phyloP scores from a whole-genome alignment of 2,888 invertebrate genomes.

The Caenorhabditis uteleia region DNA sequence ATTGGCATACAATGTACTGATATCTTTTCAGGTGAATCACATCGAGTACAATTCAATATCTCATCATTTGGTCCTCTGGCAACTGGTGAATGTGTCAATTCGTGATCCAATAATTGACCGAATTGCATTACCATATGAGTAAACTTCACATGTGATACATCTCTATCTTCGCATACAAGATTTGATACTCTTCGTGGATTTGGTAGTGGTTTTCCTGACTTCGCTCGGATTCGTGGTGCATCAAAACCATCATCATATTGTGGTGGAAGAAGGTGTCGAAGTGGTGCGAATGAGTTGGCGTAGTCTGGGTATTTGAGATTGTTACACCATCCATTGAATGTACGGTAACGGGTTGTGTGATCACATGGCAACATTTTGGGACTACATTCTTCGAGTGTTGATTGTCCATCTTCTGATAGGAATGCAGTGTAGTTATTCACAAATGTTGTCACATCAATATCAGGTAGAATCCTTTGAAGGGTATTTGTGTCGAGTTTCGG shows the following conservation, averaged over 20 bases:
- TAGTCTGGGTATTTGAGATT: slow-evolving; percentile 73
- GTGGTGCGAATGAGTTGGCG: slow-evolving; percentile 65
- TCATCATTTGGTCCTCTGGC: slow-evolving; percentile 67
- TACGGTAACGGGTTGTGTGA: slow-evolving; percentile 76
- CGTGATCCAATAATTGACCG: slow-evolving; percentile 91
- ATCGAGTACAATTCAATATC: slow-evolving; percentile 73
- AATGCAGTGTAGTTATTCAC: slow-evolving; percentile 68
- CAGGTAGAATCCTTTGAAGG: slow-evolving; percentile 59
- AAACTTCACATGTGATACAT: slow-evolving; percentile 64
- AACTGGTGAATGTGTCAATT: slow-evolving; percentile 67
- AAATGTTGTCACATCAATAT: slow-evolving; percentile 59
- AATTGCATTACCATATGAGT: slow-evolving; percentile 82
- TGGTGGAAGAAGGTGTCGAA: slow-evolving; percentile 72
- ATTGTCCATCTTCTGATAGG: slow-evolving; percentile 58
- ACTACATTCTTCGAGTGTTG: slow-evolving; percentile 53
- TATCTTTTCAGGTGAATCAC: slow-evolving; percentile 85
- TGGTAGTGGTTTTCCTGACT: slow-evolving; percentile 60
- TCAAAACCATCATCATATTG: slow-evolving; percentile 81
- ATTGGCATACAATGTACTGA: slow-evolving; percentile 95
- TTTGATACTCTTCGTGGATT: slow-evolving; percentile 65
- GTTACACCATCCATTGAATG: slow-evolving; percentile 88
- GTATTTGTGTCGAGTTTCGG: slow-evolving; percentile 62
- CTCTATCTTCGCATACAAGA: slow-evolving; percentile 63
- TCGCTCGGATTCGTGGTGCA: slow-evolving; percentile 54
- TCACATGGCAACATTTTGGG: slow-evolving; percentile 69